A percentile compares a stretch with the other conserved stretches of the same genome.
These are phyloP conservation scores for Heliconius cydno DNA, from an alignment of 2,888 invertebrate genomes.

Conservation along the genomic window DNA sequence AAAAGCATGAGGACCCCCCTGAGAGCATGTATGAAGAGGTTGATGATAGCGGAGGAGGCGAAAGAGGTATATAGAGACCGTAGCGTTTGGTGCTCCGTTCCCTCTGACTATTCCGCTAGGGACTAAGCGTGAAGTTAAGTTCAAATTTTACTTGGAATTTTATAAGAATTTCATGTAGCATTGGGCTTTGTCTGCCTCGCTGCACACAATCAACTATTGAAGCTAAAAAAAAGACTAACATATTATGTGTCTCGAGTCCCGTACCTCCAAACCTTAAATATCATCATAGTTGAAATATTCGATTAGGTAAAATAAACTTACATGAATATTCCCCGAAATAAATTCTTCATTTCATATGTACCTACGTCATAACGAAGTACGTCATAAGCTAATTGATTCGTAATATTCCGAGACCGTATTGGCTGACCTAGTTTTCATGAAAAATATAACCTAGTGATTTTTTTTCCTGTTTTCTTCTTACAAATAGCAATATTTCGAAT, in stretches of 20 bases:
- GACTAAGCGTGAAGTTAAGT: too few species aligned
- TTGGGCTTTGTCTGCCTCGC: too few species aligned
- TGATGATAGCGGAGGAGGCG: too few species aligned
- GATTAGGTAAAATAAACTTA: slow-evolving; percentile 3
- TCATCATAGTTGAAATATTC: background rate
- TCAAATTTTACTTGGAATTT: too few species aligned
- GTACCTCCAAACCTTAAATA: background rate
- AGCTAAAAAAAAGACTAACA: too few species aligned
- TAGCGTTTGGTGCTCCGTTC: too few species aligned
- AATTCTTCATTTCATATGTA: slow-evolving; percentile 4
- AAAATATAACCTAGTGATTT: slow-evolving; percentile 7
- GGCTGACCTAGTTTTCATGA: slow-evolving; percentile 22
- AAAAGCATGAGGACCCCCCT: too few species aligned
- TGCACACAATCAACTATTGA: too few species aligned
- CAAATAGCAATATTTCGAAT: background rate
- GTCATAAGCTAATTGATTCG: slow-evolving; percentile 31
- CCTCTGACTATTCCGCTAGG: too few species aligned
- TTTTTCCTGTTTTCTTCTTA: slow-evolving; percentile 13
- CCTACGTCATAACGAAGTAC: slow-evolving; percentile 15
- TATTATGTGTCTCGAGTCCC: background rate
- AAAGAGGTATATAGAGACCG: too few species aligned
- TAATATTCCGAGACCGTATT: slow-evolving; percentile 23
- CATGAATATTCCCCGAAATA: background rate
- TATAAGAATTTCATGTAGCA: too few species aligned
- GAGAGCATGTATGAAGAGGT: too few species aligned